Evolutionary conservation across 2,888 invertebrate genomes (phyloP).

Genomic region (Apamea sordens): DNA sequence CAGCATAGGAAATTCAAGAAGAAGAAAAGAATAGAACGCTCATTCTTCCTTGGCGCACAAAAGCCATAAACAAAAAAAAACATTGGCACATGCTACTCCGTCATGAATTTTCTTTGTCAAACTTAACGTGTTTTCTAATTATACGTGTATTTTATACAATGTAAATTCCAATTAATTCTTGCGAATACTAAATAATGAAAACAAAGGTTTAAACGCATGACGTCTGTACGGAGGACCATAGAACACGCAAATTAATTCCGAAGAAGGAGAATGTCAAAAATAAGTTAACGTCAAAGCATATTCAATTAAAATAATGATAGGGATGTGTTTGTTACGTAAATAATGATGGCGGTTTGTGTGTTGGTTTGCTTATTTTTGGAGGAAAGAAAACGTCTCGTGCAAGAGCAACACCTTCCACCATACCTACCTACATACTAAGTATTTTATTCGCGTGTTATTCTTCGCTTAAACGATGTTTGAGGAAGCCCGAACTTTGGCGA

Average conservation of each 20-base stretch:
- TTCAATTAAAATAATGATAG: conserved; percentile 82
- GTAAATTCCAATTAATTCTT: conserved; percentile 86
- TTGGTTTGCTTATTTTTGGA: conserved; percentile 68
- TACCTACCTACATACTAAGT: conserved; percentile 41
- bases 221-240: conserved; percentile 75
- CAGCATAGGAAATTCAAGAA: conserved; percentile 5
- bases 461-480: conserved; percentile 60
- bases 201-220: conserved; percentile 77
- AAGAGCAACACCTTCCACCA: conserved; percentile 54
- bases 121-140: conserved; percentile 80
- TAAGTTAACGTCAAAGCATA: conserved; percentile 81
- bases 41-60: conserved; percentile 9
- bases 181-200: conserved; percentile 81
- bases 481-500: conserved; percentile 50
- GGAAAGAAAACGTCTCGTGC: conserved; percentile 51
- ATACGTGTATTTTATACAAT: conserved; percentile 84
- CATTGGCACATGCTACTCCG: conserved; percentile 62
- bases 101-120: conserved; percentile 76
- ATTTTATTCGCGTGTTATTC: conserved; percentile 62
- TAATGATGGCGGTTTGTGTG: conserved; percentile 75
- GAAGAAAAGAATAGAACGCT: conserved; percentile 15
- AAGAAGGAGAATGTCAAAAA: conserved; percentile 83
- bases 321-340: conserved; percentile 74
- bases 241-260: conserved; percentile 83
- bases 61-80: conserved; percentile 56